Evolutionary conservation across 2,797 vertebrate genomes (phyloP).

Genomic region (Sebastes matsubarae): DNA sequence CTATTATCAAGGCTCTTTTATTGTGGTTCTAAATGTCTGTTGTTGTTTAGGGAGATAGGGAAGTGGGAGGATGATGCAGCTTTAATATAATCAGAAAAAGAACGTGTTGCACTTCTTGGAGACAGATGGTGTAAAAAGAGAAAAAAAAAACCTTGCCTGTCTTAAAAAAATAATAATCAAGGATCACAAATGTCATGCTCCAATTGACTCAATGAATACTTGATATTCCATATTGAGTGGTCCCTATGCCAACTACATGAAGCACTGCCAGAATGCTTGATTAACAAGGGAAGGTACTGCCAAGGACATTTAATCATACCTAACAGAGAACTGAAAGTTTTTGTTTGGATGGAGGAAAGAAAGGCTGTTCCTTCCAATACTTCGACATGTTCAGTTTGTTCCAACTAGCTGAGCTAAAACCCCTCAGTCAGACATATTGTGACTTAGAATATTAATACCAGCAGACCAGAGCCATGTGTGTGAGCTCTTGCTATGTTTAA

Average conservation of each 20-base stretch:
- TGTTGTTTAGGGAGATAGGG: constrained; percentile 6
- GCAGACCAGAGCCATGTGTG: not conserved
- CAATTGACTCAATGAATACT: constrained; percentile 6
- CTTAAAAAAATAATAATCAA: not conserved
- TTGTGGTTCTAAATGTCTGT: constrained; percentile 33
- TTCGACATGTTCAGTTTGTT: constrained; percentile 14
- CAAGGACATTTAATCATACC: constrained; percentile 39
- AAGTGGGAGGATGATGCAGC: not conserved
- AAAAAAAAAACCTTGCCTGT: not conserved
- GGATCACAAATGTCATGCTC: not conserved
- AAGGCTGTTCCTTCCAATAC: not conserved
- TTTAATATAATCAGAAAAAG: constrained; percentile 3
- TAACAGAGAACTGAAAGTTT: constrained; percentile 14
- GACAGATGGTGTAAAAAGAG: not conserved
- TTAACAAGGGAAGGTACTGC: constrained; percentile 4
- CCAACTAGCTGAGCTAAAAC: constrained; percentile 1
- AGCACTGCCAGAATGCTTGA: constrained; percentile 18
- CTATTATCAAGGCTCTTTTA: constrained; percentile 38
- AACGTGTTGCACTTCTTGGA: not conserved
- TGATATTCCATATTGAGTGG: not conserved
- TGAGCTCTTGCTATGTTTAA: not conserved
- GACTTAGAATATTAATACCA: not conserved
- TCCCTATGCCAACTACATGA: constrained; percentile 4
- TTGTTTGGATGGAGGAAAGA: not conserved
- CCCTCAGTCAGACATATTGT: not conserved